Percentiles rank a stretch among this genome's conserved stretches.
These are phyloP conservation scores for Bembecia ichneumoniformis DNA, from an alignment of 2,888 invertebrate genomes.

Conservation along the genomic window DNA sequence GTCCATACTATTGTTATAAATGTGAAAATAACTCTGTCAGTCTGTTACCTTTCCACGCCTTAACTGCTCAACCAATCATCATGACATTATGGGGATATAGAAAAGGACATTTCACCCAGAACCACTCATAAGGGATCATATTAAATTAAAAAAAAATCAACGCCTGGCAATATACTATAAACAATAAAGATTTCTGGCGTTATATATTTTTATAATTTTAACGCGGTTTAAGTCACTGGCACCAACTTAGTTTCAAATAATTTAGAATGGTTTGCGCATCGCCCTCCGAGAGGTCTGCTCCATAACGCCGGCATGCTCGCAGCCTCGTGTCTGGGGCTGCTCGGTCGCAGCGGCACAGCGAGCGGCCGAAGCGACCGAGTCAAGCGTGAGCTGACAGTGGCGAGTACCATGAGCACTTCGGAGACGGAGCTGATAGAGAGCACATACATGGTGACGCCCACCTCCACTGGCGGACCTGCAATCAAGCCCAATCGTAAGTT, in stretches of 20 bases:
- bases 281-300: constrained; percentile 52
- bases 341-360: constrained; percentile 56
- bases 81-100: no score
- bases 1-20: neutral
- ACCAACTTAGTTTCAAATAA: constrained; percentile 4
- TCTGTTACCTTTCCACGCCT: no score
- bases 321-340: constrained; percentile 72
- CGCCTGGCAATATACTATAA: constrained; percentile 2
- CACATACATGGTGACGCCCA: constrained; percentile 98
- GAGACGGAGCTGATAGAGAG: constrained; percentile 98
- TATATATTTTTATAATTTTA: neutral
- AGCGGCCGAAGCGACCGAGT: constrained; percentile 51
- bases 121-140: no score
- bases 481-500: constrained; percentile 70
- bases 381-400: constrained; percentile 65
- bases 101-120: no score
- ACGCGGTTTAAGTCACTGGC: neutral
- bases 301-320: constrained; percentile 69
- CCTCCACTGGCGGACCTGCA: constrained; percentile 97
- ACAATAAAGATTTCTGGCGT: neutral
- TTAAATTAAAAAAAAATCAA: neutral
- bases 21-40: no score
- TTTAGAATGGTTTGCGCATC: constrained; percentile 20
- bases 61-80: no score
- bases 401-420: constrained; percentile 96